phyloP scores from a whole-genome alignment of 2,797 vertebrate genomes.

The Esox masquinongy region DNA sequence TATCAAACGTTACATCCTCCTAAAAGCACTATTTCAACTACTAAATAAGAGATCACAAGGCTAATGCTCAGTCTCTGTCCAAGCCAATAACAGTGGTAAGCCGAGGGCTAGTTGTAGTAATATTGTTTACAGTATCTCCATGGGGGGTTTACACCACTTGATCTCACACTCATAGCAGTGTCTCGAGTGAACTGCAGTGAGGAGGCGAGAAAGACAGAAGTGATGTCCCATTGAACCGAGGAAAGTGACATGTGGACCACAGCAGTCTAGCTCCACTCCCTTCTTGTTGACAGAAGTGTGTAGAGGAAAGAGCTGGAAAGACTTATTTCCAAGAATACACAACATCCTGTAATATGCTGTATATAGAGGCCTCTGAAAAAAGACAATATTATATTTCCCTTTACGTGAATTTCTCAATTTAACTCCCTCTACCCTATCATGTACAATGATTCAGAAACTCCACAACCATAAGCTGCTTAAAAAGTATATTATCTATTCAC shows the following conservation, averaged over 20 bases:
- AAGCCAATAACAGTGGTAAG: too few relatives aligned
- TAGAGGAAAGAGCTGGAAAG: not conserved
- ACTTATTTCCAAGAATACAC: not conserved
- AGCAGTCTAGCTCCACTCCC: not conserved
- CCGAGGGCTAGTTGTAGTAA: not conserved
- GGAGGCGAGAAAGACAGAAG: not conserved
- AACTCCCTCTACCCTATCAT: not conserved
- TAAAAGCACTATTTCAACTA: not conserved
- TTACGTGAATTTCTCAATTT: too few relatives aligned
- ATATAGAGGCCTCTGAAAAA: not conserved
- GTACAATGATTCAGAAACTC: not conserved
- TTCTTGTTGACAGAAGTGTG: not conserved
- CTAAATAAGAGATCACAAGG: too few relatives aligned
- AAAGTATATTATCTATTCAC: too few relatives aligned
- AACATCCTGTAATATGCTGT: too few relatives aligned
- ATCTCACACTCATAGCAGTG: not conserved
- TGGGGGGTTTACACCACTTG: not conserved
- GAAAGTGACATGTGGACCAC: constrained; percentile 8
- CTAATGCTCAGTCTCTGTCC: too few relatives aligned
- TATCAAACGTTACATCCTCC: not conserved
- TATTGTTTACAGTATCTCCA: not conserved
- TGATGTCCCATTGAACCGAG: not conserved
- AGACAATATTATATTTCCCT: too few relatives aligned
- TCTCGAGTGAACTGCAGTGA: not conserved
- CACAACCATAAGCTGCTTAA: constrained; percentile 31